Percentiles rank a stretch among this genome's conserved stretches.
Evolutionary conservation across 1,140 invertebrate species (phyloP).

Genomic region (Meloidogyne floridensis): DNA sequence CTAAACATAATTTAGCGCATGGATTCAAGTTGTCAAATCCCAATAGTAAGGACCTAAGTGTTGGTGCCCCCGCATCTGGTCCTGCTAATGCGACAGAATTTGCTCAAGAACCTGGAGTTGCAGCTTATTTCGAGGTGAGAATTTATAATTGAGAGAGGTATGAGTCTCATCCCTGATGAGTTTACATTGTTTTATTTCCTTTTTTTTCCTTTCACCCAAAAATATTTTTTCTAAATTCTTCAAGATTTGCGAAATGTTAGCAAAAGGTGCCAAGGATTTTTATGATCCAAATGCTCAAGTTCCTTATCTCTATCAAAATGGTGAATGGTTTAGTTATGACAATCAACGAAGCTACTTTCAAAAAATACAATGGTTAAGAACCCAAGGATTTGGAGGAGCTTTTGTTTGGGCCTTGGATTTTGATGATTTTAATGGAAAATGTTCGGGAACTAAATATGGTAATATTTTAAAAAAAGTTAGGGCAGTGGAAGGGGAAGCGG

Average conservation of each 20-base stretch:
- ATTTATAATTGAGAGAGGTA: too few relatives aligned
- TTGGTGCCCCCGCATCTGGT: constrained; percentile 83
- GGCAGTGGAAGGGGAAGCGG: too few relatives aligned
- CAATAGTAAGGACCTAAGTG: constrained; percentile 76
- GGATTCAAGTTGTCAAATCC: constrained; percentile 84
- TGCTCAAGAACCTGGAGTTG: constrained; percentile 84
- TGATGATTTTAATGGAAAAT: constrained; percentile 86
- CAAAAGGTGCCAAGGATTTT: constrained; percentile 79
- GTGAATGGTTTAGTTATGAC: constrained; percentile 86
- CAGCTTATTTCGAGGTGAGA: constrained; percentile 83
- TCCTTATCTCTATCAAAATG: constrained; percentile 78
- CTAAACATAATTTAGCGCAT: not conserved
- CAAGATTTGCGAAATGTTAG: constrained; percentile 81
- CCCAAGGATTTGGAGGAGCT: constrained; percentile 84
- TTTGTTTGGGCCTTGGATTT: constrained; percentile 96
- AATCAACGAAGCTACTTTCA: constrained; percentile 73
- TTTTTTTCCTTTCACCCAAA: not conserved
- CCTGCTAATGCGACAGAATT: constrained; percentile 83
- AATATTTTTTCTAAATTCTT: not conserved
- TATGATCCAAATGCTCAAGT: constrained; percentile 78
- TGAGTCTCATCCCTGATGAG: too few relatives aligned
- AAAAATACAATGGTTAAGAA: constrained; percentile 86
- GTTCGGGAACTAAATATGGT: constrained; percentile 66
- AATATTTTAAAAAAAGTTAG: too few relatives aligned
- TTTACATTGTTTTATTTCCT: too few relatives aligned